These are phyloP conservation scores for Sturmia bella DNA, from an alignment of 2,888 invertebrate genomes.

Conservation along the genomic window DNA sequence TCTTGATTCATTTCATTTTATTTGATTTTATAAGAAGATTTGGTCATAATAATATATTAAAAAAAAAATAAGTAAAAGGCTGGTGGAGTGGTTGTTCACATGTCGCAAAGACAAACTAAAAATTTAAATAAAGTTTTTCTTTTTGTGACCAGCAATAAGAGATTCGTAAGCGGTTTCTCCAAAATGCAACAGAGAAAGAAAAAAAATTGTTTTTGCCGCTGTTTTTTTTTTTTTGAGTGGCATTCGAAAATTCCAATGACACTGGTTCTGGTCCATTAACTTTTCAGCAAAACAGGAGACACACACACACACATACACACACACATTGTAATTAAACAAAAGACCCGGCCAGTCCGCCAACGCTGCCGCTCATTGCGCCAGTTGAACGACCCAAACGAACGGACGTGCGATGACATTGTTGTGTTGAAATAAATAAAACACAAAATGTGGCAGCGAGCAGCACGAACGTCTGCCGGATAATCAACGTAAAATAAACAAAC, in stretches of 20 bases:
- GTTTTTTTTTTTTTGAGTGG: background rate
- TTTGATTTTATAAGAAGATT: conserved; percentile 42
- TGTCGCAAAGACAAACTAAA: no score
- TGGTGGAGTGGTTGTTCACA: no score
- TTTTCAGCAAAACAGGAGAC: conserved; percentile 58
- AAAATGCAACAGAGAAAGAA: no score
- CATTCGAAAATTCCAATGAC: conserved; percentile 19
- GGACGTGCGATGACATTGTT: no score
- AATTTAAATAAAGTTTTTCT: no score
- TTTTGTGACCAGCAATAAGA: no score
- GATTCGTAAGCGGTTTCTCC: no score
- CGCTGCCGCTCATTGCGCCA: background rate
- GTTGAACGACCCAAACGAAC: background rate
- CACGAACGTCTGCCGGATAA: conserved; percentile 61
- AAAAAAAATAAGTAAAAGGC: conserved; percentile 5
- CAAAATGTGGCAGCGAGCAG: background rate
- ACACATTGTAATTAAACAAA: conserved; percentile 37
- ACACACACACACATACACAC: no score
- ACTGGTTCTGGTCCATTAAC: conserved; percentile 68
- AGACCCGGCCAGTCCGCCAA: no score
- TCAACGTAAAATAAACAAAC: conserved; percentile 64
- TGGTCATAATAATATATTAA: conserved; percentile 23
- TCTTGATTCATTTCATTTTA: conserved; percentile 24
- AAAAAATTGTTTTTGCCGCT: no score
- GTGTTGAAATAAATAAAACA: background rate